Conservation (phyloP, 2,888 invertebrate species). For the Drosophila subsilvestris region DNA sequence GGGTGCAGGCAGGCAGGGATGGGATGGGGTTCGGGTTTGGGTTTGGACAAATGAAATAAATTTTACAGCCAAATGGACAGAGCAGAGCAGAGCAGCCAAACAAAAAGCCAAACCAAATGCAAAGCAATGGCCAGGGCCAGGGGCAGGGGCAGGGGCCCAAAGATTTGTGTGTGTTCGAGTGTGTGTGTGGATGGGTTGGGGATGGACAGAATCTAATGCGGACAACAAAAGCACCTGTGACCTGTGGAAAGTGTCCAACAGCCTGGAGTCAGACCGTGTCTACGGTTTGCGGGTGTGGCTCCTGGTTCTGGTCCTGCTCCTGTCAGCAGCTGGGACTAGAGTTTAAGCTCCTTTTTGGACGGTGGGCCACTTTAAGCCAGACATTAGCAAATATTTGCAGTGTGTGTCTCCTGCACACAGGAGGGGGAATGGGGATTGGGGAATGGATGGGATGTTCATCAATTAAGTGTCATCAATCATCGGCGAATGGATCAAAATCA, state of each 20-base stretch:
- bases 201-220: constrained; percentile 65
- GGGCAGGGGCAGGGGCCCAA: constrained; percentile 12
- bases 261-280: constrained; percentile 17
- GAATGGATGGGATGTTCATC: constrained; percentile 59
- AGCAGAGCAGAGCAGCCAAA: constrained; percentile 37
- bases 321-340: constrained; percentile 36
- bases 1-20: constrained; percentile 14
- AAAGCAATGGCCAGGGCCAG: constrained; percentile 6
- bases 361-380: constrained; percentile 62
- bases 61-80: constrained; percentile 78
- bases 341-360: constrained; percentile 32
- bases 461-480: constrained; percentile 83
- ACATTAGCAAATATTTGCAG: constrained; percentile 60
- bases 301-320: background rate
- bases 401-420: background rate
- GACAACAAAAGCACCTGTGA: constrained; percentile 79
- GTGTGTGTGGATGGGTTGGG: constrained; percentile 56
- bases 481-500: constrained; percentile 61
- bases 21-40: background rate
- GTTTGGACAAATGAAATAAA: constrained; percentile 73
- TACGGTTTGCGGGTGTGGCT: constrained; percentile 12
- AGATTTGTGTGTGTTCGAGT: constrained; percentile 62
- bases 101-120: constrained; percentile 55
- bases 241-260: constrained; percentile 69
- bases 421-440: background rate